Percentiles rank a stretch among this genome's conserved stretches.
These are phyloP conservation scores for Lonchura striata DNA, from an alignment of 2,113 vertebrate species.

Conservation along the genomic window DNA sequence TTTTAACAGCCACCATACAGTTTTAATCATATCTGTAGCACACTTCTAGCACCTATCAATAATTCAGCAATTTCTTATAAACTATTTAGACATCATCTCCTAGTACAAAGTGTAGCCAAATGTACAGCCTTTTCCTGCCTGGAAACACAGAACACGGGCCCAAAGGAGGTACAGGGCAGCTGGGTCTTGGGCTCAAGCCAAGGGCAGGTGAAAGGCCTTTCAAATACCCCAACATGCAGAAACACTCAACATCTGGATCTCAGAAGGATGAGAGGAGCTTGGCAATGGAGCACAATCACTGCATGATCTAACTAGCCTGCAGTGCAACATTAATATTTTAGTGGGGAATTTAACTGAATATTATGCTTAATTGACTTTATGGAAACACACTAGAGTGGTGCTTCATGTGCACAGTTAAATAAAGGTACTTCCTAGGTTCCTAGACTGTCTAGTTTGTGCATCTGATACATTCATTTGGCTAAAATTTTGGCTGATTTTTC, in stretches of 20 bases:
- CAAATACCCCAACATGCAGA: accelerated
- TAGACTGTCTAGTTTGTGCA: not conserved
- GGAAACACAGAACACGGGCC: not conserved
- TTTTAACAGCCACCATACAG: not conserved
- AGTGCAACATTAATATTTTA: not conserved
- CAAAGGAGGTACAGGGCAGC: not conserved
- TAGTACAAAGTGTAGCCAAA: not conserved
- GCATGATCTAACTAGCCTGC: not conserved
- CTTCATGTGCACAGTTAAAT: not conserved
- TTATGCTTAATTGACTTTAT: not conserved
- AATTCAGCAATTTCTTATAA: not conserved
- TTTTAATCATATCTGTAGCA: not conserved
- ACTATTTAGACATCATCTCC: not conserved
- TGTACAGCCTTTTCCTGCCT: not conserved
- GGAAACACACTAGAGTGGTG: not conserved
- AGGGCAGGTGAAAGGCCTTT: not conserved
- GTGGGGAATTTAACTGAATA: not conserved
- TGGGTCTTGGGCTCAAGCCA: not conserved
- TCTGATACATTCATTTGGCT: not conserved
- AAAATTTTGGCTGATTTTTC: not conserved
- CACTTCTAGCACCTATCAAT: not conserved
- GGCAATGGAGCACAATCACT: not conserved
- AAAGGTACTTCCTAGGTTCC: not conserved
- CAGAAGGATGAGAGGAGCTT: not conserved
- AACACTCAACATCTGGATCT: not conserved